Base-by-base conservation (phyloP, 1,140 invertebrate genomes). In the Anastatus disparis region DNA sequence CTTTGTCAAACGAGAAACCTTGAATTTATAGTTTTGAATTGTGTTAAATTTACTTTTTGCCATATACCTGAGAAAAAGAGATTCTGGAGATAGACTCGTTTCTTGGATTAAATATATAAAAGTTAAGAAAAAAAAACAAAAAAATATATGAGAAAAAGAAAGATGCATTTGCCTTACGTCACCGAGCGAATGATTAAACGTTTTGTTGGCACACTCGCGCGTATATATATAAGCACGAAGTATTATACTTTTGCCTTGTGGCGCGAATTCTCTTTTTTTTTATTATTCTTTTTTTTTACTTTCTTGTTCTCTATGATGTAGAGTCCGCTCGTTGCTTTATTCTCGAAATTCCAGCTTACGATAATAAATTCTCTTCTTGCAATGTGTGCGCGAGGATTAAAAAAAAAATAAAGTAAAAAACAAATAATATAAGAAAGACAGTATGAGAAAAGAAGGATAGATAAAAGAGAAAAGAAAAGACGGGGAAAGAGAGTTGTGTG, bases 331-430 rank as follows among this genome's bases (percentile, higher is more conserved):
- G 61, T 7, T 26, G 61, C 53, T 56, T 61, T 55, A 70, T 70
- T 48, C 52, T 61, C 40, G 40, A 70, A 73, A 61, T 70, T 73
- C 67, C 56, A 46, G 44, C 17, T 63, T 65, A 58, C 17, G 17
- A 56, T 63, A 62, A 72, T 72, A 56, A 66, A 72, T 72, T 65
- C 52, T 65, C 40, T 35, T 10, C 52, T 40, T 58, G 40, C 38
- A n/a, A 38, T 24, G 44, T 22, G 44, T 15, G n/a, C 24, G n/a
- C 8, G 26, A 31, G 40, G 10, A 70, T 72, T 44, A 67, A 62
- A 72, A 66, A 52, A 38, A 22, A n/a, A n/a, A n/a, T n/a, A n/a
- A n/a, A n/a, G n/a, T n/a, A n/a, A n/a, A n/a, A n/a, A n/a, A n/a
- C n/a, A n/a, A n/a, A n/a, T n/a, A n/a, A n/a, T n/a, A n/a, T n/a